Base-by-base conservation (phyloP, 2,888 invertebrate species). In the Microdon myrmicae region DNA sequence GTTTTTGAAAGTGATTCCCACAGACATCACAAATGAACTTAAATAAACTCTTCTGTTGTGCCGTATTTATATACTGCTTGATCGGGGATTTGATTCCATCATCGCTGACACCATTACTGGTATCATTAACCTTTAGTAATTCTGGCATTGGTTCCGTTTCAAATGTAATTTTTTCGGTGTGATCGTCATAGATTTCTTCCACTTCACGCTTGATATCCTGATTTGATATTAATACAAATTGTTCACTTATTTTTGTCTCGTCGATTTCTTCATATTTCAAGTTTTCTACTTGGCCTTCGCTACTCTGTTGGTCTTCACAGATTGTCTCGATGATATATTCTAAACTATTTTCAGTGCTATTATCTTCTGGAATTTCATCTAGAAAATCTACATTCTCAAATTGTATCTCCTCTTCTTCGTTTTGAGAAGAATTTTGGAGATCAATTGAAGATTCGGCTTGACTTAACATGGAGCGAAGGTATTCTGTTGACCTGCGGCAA, bases 1-100 rank as follows among this genome's bases (percentile, higher is more conserved):
- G 61, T 19, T 67, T 71, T 2, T 54, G 49, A 43, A 71, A 73
- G 4, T 68, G 67, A 67, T 71, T 72, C 1, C 70, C 70, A 38
- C 73, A 73, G 8, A 71, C 32, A 6, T 69, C 60, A 41, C 73
- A 72, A 12, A 64, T 64, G 7, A 47, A 56, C 8, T 37, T 31
- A 1, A 31, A 23, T 2, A 39, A 22, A 17, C 25, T 35, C 9
- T 45, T 51, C 7, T 38, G 8, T 5, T 9, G 10, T 0, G 29
- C 17, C 22, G 26, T 39, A 14, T 23, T 23, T 1, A 41, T 19
- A 8, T 56, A 43, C 8, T 32, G 22, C 5, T 56, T 38, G 6
- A 55, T 12, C 9, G 8, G n/a, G 9, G 17, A 4, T 19, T 64
- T 64, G 12, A 31, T 34, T 9, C 56, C 64, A 6, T 64, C 45